Percentiles rank a stretch among this genome's conserved stretches.
Evolutionary conservation across 2,888 invertebrate genomes (phyloP).

Genomic region (Campoplex nolae): DNA sequence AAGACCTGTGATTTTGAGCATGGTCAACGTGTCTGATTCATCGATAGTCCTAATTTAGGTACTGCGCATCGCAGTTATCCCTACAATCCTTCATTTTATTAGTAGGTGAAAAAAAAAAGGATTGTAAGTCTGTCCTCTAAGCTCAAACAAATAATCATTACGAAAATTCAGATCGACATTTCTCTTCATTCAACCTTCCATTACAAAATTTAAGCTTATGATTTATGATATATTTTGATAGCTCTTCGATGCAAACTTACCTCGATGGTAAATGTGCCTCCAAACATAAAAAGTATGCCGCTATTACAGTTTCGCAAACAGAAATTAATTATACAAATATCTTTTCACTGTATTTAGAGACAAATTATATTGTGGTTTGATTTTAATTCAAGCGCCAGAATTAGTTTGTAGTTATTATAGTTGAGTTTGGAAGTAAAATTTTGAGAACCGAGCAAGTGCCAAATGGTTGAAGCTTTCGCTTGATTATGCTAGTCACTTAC

Average conservation of each 20-base stretch:
- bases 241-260: not conserved
- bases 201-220: too few relatives aligned
- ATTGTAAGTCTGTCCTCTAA: not conserved
- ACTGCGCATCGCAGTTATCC: not conserved
- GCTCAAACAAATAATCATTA: not conserved
- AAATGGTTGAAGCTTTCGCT: not conserved
- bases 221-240: too few relatives aligned
- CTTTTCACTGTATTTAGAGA: not conserved
- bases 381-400: too few relatives aligned
- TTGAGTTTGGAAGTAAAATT: not conserved
- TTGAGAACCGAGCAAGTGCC: not conserved
- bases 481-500: conserved; percentile 31
- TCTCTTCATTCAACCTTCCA: too few relatives aligned
- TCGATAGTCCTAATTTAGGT: not conserved
- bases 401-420: not conserved
- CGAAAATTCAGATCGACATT: too few relatives aligned
- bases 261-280: not conserved
- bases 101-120: not conserved
- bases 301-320: not conserved
- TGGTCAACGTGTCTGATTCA: conserved; percentile 23
- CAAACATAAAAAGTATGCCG: not conserved
- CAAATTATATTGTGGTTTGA: not conserved
- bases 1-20: conserved; percentile 14
- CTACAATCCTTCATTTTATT: not conserved
- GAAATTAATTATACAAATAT: not conserved